Base-by-base conservation (phyloP, 2,888 invertebrate species). In the Odontomyia ornata region DNA sequence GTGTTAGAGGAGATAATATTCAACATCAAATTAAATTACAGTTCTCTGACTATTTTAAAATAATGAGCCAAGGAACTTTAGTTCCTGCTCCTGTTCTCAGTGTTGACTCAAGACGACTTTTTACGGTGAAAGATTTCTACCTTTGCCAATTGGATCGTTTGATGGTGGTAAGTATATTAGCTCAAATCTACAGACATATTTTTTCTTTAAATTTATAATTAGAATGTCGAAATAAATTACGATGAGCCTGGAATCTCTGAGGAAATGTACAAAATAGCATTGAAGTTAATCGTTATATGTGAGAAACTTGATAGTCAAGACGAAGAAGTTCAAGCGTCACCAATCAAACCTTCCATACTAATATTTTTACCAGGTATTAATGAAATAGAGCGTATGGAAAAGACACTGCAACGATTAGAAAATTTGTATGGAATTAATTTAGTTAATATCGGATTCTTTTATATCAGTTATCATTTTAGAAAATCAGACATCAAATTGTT, bases 361-460 rank as follows among this genome's bases (percentile, higher is more conserved):
- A 91, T 97, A 75, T 98, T 98, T 85, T 85, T 98, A 80, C 98
- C 98, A 0, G 98, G 96, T 64, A 91, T 95, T 75, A 88, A 90
- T 81, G 96, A 97, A 88, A 96, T 96, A 77, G 93, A 95, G 83
- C 91, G 91, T 76, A 87, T 93, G 82, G 90, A 90, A 82, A 88
- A 84, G 60, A 80, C 83, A 3, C 81, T 90, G 0, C 82, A 83
- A 21, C 76, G 69, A 69, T 78, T 78, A 15, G 69, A 73, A 65
- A 60, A 56, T n/a, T 15, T 78, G 79, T 79, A 77, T 30, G 52
- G 9, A 36, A 36, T 76, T 15, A 11, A 36, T 47, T 67, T 9
- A 36, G 36, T 21, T 60, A 18, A 7, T 60, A 25, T 21, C 21
- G 25, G 30, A 56, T n/a, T 18, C 3, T 27, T 28, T 46, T 57